Conservation (phyloP, 2,888 invertebrate species). For the Melieria picta region DNA sequence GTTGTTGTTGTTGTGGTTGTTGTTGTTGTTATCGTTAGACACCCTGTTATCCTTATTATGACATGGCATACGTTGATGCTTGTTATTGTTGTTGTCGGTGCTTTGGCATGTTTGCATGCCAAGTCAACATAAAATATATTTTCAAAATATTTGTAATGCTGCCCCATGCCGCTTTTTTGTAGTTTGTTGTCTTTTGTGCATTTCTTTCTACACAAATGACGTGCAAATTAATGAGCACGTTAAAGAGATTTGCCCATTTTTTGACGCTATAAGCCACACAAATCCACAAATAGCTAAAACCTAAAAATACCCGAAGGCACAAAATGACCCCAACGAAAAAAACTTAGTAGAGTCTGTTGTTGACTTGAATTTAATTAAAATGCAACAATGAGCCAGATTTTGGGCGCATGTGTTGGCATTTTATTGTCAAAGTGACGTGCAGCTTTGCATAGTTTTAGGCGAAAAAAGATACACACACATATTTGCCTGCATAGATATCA, state of each 20-base stretch:
- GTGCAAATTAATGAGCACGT: conserved; percentile 24
- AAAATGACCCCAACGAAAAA: background rate
- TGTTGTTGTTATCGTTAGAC: background rate
- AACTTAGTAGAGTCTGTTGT: background rate
- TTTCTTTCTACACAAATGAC: conserved; percentile 2
- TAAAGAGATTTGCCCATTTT: background rate
- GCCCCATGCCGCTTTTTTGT: background rate
- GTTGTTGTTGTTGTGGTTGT: conserved; percentile 2
- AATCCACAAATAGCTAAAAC: background rate
- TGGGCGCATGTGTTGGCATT: too few species aligned
- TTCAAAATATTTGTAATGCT: conserved; percentile 1
- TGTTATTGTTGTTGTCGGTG: background rate
- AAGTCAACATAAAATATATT: conserved; percentile 16
- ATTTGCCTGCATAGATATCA: too few species aligned
- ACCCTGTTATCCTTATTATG: background rate
- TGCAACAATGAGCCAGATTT: background rate
- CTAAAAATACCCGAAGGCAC: background rate
- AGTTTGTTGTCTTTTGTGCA: too few species aligned
- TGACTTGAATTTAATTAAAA: conserved; percentile 16
- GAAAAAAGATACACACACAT: too few species aligned
- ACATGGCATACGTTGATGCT: background rate
- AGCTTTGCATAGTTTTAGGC: too few species aligned
- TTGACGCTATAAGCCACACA: background rate
- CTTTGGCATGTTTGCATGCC: conserved; percentile 6
- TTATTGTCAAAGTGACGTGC: too few species aligned